Percentiles rank a stretch among this genome's conserved stretches.
These are phyloP conservation scores for Drosophila serrata DNA, from an alignment of 1,140 invertebrate genomes.

Conservation along the genomic window DNA sequence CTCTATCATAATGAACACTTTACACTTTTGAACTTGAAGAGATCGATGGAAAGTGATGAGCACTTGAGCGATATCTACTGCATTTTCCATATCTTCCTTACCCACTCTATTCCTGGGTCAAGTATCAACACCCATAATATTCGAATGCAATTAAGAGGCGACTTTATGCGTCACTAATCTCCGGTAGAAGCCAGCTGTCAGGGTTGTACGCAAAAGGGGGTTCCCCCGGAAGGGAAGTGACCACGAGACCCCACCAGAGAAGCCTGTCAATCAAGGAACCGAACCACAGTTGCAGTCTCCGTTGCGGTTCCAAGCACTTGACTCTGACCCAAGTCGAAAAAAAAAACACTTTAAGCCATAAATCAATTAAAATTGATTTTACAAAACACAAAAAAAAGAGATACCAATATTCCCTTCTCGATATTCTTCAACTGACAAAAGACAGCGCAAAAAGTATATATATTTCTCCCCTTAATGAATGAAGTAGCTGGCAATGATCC, in stretches of 20 bases:
- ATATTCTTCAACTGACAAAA: slow-evolving; percentile 52
- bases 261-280: slow-evolving; percentile 70
- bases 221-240: slow-evolving; percentile 4
- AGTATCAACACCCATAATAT: slow-evolving; percentile 59
- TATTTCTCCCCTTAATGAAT: slow-evolving; percentile 64
- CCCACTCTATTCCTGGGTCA: slow-evolving; percentile 26
- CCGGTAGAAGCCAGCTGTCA: slow-evolving; percentile 39
- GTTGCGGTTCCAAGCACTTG: slow-evolving; percentile 45
- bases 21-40: slow-evolving; percentile 28
- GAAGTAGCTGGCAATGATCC: slow-evolving; percentile 75
- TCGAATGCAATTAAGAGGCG: slow-evolving; percentile 76
- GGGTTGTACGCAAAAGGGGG: background rate
- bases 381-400: slow-evolving; percentile 1
- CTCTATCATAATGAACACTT: slow-evolving; percentile 35
- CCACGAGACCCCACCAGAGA: slow-evolving; percentile 39
- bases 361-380: slow-evolving; percentile 83
- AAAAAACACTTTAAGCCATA: slow-evolving; percentile 80
- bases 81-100: slow-evolving; percentile 16
- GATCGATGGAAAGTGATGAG: slow-evolving; percentile 9
- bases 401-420: no score
- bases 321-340: slow-evolving; percentile 65
- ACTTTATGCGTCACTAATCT: slow-evolving; percentile 79
- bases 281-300: slow-evolving; percentile 34
- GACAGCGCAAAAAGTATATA: slow-evolving; percentile 65
- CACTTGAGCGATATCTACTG: slow-evolving; percentile 17